Evolutionary conservation across 2,888 invertebrate genomes (phyloP).

Genomic region (Tolmerus cingulatus): DNA sequence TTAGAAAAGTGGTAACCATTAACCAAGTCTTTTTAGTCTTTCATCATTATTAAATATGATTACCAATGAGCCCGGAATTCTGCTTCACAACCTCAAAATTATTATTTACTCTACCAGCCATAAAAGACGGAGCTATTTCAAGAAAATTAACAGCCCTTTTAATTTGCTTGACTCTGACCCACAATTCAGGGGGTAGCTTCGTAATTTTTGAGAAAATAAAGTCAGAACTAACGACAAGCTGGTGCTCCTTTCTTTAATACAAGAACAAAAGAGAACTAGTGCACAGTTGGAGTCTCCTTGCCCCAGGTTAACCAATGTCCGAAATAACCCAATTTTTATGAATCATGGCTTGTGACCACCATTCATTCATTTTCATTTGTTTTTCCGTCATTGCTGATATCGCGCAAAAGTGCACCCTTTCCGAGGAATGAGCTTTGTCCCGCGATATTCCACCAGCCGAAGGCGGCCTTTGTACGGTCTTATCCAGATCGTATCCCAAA

Average conservation of each 20-base stretch:
- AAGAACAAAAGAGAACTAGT: neutral
- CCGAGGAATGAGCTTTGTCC: neutral
- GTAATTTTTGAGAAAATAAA: neutral
- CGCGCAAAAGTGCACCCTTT: neutral
- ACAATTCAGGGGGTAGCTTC: neutral
- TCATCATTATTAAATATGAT: neutral
- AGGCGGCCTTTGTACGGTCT: neutral
- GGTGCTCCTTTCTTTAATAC: neutral
- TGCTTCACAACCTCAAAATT: constrained; percentile 16
- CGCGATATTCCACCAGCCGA: neutral
- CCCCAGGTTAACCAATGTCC: neutral
- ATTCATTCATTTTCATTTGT: constrained; percentile 20
- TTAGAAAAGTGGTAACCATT: neutral
- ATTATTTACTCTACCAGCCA: neutral
- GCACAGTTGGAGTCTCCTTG: neutral
- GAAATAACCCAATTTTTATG: constrained; percentile 35
- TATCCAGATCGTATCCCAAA: constrained; percentile 14
- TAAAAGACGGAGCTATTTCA: neutral
- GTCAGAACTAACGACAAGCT: neutral
- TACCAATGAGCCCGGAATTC: neutral
- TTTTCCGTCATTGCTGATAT: constrained; percentile 1
- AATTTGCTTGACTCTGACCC: constrained; percentile 30
- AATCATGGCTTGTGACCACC: constrained; percentile 25
- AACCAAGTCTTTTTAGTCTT: neutral
- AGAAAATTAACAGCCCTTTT: constrained; percentile 36